These are phyloP conservation scores for Illadopsis cleaveri DNA, from an alignment of 2,113 vertebrate genomes.

Conservation along the genomic window DNA sequence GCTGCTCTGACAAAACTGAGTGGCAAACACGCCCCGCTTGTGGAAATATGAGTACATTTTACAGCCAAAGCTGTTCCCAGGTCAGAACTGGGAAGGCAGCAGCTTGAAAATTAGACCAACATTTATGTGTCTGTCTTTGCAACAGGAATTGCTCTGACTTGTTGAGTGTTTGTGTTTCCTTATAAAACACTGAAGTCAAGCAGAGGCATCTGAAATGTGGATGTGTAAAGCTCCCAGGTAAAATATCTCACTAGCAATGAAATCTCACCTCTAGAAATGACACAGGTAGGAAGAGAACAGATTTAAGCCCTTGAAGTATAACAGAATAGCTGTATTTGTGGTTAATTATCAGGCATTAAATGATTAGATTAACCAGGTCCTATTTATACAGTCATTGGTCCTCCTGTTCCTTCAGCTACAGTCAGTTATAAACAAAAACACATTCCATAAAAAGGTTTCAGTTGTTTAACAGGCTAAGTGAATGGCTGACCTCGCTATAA, in stretches of 20 bases:
- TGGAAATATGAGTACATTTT: background rate
- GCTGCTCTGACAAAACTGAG: background rate
- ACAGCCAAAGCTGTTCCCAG: background rate
- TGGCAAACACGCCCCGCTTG: background rate
- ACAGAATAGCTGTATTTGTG: background rate
- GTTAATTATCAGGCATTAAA: background rate
- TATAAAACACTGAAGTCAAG: background rate
- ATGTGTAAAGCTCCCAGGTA: background rate
- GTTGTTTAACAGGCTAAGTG: constrained; percentile 24
- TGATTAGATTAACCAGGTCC: background rate
- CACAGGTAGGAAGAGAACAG: background rate
- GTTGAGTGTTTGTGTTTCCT: background rate
- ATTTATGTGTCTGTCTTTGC: background rate
- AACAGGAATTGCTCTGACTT: background rate
- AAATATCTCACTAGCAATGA: background rate
- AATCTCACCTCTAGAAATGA: background rate
- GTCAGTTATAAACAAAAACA: background rate
- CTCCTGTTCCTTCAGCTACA: background rate
- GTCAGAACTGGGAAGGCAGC: background rate
- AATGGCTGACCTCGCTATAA: background rate
- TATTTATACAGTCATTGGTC: background rate
- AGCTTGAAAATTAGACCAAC: background rate
- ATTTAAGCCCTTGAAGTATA: background rate
- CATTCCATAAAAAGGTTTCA: background rate
- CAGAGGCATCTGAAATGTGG: background rate